Evolutionary conservation across 2,113 vertebrate genomes (phyloP).

Genomic region (Tauraco erythrolophus): DNA sequence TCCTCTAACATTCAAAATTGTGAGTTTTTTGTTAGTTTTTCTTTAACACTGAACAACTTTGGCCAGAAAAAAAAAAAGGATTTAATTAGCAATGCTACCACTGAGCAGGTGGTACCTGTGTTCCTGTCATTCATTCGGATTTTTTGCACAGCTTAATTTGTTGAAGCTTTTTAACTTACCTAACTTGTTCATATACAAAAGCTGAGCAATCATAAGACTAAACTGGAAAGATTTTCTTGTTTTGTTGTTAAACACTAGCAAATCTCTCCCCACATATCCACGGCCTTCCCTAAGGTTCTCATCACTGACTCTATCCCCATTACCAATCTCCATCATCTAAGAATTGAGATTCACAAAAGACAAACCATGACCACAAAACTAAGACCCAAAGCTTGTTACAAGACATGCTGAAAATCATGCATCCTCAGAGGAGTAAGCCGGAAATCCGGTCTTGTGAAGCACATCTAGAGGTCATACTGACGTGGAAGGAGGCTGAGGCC

Average conservation of each 20-base stretch:
- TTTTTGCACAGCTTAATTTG: neutral
- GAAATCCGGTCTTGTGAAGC: neutral
- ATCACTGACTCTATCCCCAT: neutral
- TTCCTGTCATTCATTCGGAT: neutral
- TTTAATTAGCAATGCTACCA: neutral
- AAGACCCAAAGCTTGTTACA: neutral
- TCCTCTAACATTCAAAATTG: neutral
- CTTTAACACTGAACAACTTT: neutral
- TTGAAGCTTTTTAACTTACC: neutral
- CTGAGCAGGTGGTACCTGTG: neutral
- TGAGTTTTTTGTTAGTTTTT: neutral
- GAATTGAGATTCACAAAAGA: neutral
- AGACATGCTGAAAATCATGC: neutral
- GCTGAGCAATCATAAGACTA: neutral
- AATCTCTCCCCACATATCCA: neutral
- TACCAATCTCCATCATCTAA: neutral
- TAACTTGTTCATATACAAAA: neutral
- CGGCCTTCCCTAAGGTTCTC: neutral
- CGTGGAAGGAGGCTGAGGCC: neutral
- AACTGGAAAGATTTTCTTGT: neutral
- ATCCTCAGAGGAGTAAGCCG: neutral
- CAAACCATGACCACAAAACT: neutral
- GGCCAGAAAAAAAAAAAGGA: neutral
- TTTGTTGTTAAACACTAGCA: neutral
- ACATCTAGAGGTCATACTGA: neutral